Percentiles rank a stretch among this genome's conserved stretches.
These are phyloP conservation scores for Stenoptilia bipunctidactyla DNA, from an alignment of 2,888 invertebrate species.

Conservation along the genomic window DNA sequence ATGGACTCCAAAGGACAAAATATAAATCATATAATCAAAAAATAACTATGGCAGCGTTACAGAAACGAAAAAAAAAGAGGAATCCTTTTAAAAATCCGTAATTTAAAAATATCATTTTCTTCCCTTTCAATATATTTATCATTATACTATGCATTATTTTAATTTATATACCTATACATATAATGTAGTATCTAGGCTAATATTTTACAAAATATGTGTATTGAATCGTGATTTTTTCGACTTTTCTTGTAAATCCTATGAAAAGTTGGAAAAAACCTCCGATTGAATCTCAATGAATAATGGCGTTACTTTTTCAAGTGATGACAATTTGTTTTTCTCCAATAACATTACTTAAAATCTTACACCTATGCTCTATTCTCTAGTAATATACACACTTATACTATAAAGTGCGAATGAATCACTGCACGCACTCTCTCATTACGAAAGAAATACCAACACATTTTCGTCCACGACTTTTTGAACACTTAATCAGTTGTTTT, in stretches of 20 bases:
- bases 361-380: conserved; percentile 40
- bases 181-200: conserved; percentile 32
- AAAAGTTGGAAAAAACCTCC: no score
- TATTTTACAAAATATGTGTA: conserved; percentile 47
- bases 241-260: background rate
- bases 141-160: conserved; percentile 26
- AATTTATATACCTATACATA: conserved; percentile 31
- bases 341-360: conserved; percentile 16
- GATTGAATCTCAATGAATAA: no score
- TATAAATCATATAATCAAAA: conserved; percentile 18
- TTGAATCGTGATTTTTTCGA: conserved; percentile 11
- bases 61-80: conserved; percentile 30
- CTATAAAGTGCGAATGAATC: no score
- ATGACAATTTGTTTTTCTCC: background rate
- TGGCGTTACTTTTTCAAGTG: no score
- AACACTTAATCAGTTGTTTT: no score
- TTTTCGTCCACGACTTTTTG: no score
- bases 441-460: no score
- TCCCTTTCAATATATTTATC: conserved; percentile 27
- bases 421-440: no score
- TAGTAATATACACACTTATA: conserved; percentile 43
- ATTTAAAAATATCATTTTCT: conserved; percentile 58
- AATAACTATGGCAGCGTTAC: conserved; percentile 53
- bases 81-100: conserved; percentile 27
- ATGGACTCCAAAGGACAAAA: conserved; percentile 30